Evolutionary conservation across 2,888 invertebrate species (phyloP), one percentile per base, ranked within the genome.

Genomic region (Danaus chrysippus): DNA sequence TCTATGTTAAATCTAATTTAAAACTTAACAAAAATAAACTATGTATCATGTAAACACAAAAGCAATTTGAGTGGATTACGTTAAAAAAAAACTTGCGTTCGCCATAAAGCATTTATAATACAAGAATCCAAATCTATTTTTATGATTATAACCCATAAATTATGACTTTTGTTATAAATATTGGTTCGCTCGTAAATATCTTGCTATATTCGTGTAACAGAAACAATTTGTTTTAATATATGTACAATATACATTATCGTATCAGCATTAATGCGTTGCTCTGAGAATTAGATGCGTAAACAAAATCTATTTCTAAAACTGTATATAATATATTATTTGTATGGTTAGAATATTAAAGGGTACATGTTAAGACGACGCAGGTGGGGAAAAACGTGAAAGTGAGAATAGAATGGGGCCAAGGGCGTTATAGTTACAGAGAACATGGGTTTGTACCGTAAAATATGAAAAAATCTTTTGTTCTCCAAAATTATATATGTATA

Each of bases 111-210:
- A 44, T 42, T 43, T 13, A 46, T 58, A 2, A 52, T 3, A 34
- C 49, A 17, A 10, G 49, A 15, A 10, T 49, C 10, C 17, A 17
- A 49, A 49, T 58, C 42, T 62, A 62, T 55, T 62, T 62, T 62
- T 58, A 58, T 58, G n/a, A 2, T 34, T 42, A 34, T 41, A 57
- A 42, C 53, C 34, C 56, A 52, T 61, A 61, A 56, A 61, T 55
- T 23, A 56, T 52, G 13, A 42, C 41, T 12, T 11, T 42, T 13
- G 23, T 56, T 42, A 56, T 61, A 61, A 55, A 61, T 61, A 61
- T 61, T 60, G 42, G 55, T 56, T 5, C 17, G 17, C 41, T 42
- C 60, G 55, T 60, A 60, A 60, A 61, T 56, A 56, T 17, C 23
- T 52, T 15, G 52, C 52, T 56, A 43, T 56, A 52, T 56, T 56